A percentile compares a stretch with the other conserved stretches of the same genome.
Evolutionary conservation across 2,888 invertebrate genomes (phyloP).

Genomic region (Anticlea derivata): DNA sequence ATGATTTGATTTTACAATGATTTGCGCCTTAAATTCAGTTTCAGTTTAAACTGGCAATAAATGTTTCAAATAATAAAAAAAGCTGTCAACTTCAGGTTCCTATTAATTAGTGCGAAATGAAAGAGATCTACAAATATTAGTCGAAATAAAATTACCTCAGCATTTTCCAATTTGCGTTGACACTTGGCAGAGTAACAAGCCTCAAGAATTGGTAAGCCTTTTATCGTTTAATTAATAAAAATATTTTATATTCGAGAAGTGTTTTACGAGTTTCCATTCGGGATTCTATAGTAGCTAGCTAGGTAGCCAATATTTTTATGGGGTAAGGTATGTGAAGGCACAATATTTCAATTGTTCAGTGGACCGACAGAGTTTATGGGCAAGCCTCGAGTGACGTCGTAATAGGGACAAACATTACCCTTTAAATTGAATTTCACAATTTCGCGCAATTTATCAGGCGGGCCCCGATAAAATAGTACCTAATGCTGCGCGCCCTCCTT

Average conservation of each 20-base stretch:
- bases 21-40: conserved; percentile 10
- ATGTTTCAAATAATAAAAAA: no score
- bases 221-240: conserved; percentile 4
- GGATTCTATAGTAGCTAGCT: conserved; percentile 18
- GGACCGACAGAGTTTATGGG: conserved; percentile 73
- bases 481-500: conserved; percentile 50
- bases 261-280: conserved; percentile 21
- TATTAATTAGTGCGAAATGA: no score
- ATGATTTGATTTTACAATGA: conserved; percentile 11
- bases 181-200: no score
- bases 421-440: conserved; percentile 80
- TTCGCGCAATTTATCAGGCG: conserved; percentile 74
- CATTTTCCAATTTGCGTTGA: no score
- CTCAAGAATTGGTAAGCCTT: no score
- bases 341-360: conserved; percentile 76
- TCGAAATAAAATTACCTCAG: no score
- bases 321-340: conserved; percentile 54
- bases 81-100: no score
- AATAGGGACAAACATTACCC: conserved; percentile 80
- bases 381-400: conserved; percentile 68
- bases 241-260: conserved; percentile 6
- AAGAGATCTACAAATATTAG: no score
- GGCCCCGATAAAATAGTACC: conserved; percentile 71
- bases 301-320: conserved; percentile 60
- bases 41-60: neutral